Percentiles rank a stretch among this genome's conserved stretches.
These are phyloP conservation scores for Sorex fumeus DNA, from an alignment of 2,113 vertebrate species.

Conservation along the genomic window DNA sequence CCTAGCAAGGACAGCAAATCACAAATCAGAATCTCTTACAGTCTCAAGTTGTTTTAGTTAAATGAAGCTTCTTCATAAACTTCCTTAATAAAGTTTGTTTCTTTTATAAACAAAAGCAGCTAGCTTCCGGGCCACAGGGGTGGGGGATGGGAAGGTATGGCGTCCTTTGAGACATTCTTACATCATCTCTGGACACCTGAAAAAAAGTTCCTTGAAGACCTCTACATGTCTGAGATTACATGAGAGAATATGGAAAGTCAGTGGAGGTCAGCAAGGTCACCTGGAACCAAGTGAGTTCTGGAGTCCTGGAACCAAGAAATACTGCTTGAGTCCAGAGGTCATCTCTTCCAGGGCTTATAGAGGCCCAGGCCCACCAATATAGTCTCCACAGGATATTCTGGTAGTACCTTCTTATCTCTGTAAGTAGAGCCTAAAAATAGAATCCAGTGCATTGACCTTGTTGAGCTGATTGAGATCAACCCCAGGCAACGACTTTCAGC, in stretches of 20 bases:
- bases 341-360: too few relatives aligned
- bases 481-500: background rate
- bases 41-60: background rate
- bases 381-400: background rate
- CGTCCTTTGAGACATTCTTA: background rate
- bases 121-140: too few relatives aligned
- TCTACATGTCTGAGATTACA: background rate
- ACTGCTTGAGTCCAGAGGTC: background rate
- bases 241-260: background rate
- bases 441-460: too few relatives aligned
- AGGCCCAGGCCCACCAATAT: accelerated
- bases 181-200: background rate
- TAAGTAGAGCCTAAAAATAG: too few relatives aligned
- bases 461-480: background rate
- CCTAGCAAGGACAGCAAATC: background rate
- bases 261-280: too few relatives aligned
- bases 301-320: background rate
- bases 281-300: background rate
- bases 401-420: background rate
- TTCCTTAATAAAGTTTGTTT: background rate
- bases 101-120: too few relatives aligned
- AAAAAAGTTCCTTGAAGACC: background rate
- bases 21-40: background rate
- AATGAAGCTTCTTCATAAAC: background rate
- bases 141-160: too few relatives aligned